Percentiles rank a stretch among this genome's conserved stretches.
phyloP scores from a whole-genome alignment of 2,888 invertebrate genomes.

The Ectemnius lituratus region DNA sequence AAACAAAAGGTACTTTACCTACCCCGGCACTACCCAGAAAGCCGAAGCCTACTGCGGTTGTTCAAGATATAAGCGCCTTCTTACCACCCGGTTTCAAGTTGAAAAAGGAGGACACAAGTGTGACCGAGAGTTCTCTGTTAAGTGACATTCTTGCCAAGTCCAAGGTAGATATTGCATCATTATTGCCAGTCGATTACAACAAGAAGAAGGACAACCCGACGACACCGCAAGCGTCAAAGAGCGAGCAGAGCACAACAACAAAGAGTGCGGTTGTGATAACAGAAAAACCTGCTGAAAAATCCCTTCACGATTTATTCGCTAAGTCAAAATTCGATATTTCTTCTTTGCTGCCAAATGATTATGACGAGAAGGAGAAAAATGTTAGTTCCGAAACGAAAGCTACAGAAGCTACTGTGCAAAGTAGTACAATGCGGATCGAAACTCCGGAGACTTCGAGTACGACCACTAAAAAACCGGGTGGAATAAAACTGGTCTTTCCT shows the following conservation, averaged over 20 bases:
- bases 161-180: conserved; percentile 79
- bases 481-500: conserved; percentile 88
- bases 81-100: conserved; percentile 84
- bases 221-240: conserved; percentile 63
- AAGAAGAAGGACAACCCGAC: conserved; percentile 66
- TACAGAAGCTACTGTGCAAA: not conserved
- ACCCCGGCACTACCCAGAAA: conserved; percentile 28
- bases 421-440: conserved; percentile 55
- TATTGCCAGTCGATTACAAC: conserved; percentile 84
- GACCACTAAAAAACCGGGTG: conserved; percentile 70
- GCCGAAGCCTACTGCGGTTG: conserved; percentile 36
- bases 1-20: conserved; percentile 33
- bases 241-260: conserved; percentile 61
- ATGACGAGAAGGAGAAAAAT: conserved; percentile 76
- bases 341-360: conserved; percentile 80
- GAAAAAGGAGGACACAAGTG: conserved; percentile 74
- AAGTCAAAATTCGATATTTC: conserved; percentile 76
- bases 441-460: conserved; percentile 78
- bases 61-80: conserved; percentile 81
- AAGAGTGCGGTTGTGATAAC: conserved; percentile 10
- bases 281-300: conserved; percentile 59
- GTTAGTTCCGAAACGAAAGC: conserved; percentile 14
- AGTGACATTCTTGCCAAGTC: conserved; percentile 73
- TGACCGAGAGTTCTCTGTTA: conserved; percentile 71
- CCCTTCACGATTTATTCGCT: conserved; percentile 71